Conservation (phyloP, 2,113 vertebrate species). For the Dromiciops gliroides region DNA sequence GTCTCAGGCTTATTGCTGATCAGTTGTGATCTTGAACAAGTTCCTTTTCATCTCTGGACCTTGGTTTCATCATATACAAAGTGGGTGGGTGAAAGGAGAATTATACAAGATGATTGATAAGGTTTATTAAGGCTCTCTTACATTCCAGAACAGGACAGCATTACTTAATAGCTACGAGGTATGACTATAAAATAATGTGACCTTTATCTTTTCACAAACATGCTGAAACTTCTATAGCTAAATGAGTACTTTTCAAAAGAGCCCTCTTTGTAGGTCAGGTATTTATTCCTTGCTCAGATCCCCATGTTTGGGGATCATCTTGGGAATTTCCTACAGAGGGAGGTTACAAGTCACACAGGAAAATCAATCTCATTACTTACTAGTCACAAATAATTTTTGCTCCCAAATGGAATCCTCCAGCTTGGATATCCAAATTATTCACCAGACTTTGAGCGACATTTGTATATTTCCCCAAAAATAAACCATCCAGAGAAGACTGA, state of each 20-base stretch:
- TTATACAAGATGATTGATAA: neutral
- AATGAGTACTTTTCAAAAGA: neutral
- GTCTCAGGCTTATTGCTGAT: neutral
- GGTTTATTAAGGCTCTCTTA: neutral
- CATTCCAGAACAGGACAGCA: neutral
- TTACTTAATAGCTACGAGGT: neutral
- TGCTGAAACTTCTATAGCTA: neutral
- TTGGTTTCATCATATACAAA: neutral
- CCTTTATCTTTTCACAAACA: neutral
- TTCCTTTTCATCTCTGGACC: neutral
- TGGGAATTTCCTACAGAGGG: neutral
- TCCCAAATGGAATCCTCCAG: neutral
- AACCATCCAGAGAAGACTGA: neutral
- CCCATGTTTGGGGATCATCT: neutral
- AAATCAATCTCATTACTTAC: neutral
- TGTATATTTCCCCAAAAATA: neutral
- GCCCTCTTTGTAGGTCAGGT: neutral
- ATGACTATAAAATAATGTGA: neutral
- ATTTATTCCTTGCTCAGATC: neutral
- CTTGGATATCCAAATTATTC: neutral
- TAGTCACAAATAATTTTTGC: neutral
- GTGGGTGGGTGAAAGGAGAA: neutral
- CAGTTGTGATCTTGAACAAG: neutral
- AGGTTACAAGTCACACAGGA: neutral
- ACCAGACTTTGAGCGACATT: neutral